Conservation (phyloP, 2,797 vertebrate genomes). For the Notolabrus celidotus region DNA sequence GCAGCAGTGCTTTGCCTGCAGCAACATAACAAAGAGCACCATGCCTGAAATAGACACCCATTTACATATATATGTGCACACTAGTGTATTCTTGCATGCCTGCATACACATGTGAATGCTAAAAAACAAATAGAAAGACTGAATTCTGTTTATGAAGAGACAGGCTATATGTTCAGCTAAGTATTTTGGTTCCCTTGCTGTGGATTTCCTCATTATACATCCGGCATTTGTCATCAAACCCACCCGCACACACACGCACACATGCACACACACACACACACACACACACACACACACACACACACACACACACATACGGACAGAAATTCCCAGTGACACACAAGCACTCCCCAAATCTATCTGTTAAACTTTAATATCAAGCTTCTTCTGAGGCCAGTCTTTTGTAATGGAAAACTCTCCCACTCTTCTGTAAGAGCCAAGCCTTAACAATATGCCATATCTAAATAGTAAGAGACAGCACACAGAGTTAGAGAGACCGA, state of each 20-base stretch:
- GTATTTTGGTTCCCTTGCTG: conserved; percentile 65
- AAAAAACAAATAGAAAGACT: conserved; percentile 6
- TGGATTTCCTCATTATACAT: conserved; percentile 76
- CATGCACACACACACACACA: conserved; percentile 27
- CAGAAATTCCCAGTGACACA: too few species aligned
- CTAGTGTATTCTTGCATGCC: conserved; percentile 31
- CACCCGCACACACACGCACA: background rate
- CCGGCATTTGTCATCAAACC: conserved; percentile 58
- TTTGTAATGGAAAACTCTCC: conserved; percentile 41
- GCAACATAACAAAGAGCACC: conserved; percentile 59
- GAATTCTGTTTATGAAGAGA: conserved; percentile 50
- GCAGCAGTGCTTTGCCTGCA: conserved; percentile 56
- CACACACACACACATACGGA: too few species aligned
- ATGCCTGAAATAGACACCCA: conserved; percentile 51
- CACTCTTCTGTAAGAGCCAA: conserved; percentile 33
- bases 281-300: too few species aligned
- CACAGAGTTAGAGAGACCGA: conserved; percentile 18
- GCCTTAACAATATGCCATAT: conserved; percentile 15
- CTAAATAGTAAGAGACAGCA: conserved; percentile 18
- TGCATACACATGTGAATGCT: conserved; percentile 9
- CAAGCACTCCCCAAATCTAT: too few species aligned
- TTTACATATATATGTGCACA: conserved; percentile 32
- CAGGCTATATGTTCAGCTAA: conserved; percentile 45
- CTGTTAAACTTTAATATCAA: too few species aligned
- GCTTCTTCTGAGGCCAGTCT: conserved; percentile 54